Conservation (phyloP, 2,113 vertebrate genomes). For the Furnarius figulus region DNA sequence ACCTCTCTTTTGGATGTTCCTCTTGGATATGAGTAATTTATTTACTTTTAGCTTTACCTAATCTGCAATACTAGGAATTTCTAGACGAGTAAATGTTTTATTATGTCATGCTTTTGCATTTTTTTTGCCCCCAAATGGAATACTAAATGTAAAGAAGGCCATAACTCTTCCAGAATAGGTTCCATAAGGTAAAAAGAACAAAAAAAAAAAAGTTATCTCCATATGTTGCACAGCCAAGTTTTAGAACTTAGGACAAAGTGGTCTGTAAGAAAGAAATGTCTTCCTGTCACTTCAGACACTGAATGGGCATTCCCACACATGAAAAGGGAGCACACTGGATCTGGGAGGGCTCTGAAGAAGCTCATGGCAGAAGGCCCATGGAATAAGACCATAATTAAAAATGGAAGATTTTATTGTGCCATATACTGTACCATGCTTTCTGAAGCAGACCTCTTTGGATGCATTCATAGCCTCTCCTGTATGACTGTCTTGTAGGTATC, state of each 20-base stretch:
- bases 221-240: background rate
- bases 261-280: background rate
- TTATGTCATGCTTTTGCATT: background rate
- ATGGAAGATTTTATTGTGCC: background rate
- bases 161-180: background rate
- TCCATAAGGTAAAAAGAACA: background rate
- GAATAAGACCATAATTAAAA: background rate
- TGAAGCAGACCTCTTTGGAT: background rate
- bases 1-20: background rate
- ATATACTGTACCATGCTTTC: background rate
- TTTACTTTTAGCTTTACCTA: background rate
- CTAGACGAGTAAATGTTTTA: background rate
- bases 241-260: background rate
- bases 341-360: background rate
- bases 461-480: background rate
- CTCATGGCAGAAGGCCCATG: background rate
- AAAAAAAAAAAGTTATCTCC: background rate
- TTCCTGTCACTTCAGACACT: background rate
- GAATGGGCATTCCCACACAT: background rate
- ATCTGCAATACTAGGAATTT: background rate
- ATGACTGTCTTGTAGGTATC: background rate
- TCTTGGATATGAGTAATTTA: background rate
- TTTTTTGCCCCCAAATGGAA: rapidly evolving
- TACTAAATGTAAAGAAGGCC: background rate
- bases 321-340: background rate